Base-by-base conservation (phyloP, 2,888 invertebrate species). In the Torymus tubicola region DNA sequence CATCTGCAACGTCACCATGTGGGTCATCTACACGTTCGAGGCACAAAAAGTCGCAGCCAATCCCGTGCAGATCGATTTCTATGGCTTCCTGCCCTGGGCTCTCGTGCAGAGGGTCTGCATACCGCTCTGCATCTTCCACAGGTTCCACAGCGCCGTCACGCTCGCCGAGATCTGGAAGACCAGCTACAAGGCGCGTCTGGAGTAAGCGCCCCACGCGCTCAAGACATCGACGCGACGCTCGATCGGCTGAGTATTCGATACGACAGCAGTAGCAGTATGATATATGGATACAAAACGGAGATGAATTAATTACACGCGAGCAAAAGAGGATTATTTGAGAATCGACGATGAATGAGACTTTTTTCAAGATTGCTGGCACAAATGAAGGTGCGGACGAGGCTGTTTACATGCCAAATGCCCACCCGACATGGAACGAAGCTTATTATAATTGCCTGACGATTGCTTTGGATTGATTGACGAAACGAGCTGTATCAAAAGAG, bases 81-180 rank as follows among this genome's bases (percentile, higher is more conserved):
- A 98, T 90, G 98, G 98, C 77, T 96, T 95, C 90, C 94, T 97
- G 83, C 95, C 98, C 83, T 98, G 98, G 98, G 95, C 97, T 74
- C 94, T 98, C 85, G 96, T 98, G 68, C 97, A 97, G 91, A 96
- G 98, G 87, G 94, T 98, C 88, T 97, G 97, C 86, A 93, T 98
- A 85, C 98, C 98, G 58, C 94, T 98, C 85, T 97, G 97, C 93
- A 98, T 98, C 90, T 98, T 98, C 94, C 98, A 98, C 92, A 95
- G 98, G 86, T 98, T 98, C 94, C 97, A 98, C 91, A 97, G 97
- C 82, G 97, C 97, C 50, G 97, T 98, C 53, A 97, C 97, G 92
- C 94, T 98, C 85, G 97, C 97, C 84, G 97, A 98, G 92, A 97
- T 98, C 86, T 98, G 98, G 98, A 98, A 98, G 93, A 97, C 97